phyloP scores from a whole-genome alignment of 2,888 invertebrate species.

The Erebia ligea region DNA sequence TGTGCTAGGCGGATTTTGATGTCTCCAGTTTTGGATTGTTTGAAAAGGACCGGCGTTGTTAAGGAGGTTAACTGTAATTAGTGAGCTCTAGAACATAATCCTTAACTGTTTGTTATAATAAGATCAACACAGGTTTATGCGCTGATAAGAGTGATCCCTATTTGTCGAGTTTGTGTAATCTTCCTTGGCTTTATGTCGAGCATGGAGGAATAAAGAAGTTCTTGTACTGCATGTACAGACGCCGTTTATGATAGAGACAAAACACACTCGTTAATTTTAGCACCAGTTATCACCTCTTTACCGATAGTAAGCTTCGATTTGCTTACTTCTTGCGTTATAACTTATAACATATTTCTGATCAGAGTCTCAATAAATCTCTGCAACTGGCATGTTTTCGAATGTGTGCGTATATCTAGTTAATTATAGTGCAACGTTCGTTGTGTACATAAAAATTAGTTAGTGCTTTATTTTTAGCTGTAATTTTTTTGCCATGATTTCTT shows the following conservation, averaged over 20 bases:
- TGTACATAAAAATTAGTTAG: no score
- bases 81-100: slow-evolving; percentile 73
- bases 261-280: no score
- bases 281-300: no score
- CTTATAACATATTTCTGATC: no score
- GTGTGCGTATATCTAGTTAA: no score
- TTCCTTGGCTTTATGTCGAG: slow-evolving; percentile 31
- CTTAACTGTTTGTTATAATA: slow-evolving; percentile 62
- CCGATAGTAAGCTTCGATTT: no score
- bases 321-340: no score
- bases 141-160: slow-evolving; percentile 39
- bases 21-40: slow-evolving; percentile 66
- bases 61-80: slow-evolving; percentile 75
- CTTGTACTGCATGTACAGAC: neutral
- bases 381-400: no score
- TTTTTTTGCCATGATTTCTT: no score
- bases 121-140: slow-evolving; percentile 58
- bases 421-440: no score
- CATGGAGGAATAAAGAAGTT: neutral
- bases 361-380: no score
- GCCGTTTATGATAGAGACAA: neutral
- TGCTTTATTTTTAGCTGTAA: no score
- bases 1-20: slow-evolving; percentile 48
- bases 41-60: slow-evolving; percentile 71
- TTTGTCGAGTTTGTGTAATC: slow-evolving; percentile 27